Evolutionary conservation across 2,797 vertebrate species (phyloP).

Genomic region (Crocidura indochinensis): DNA sequence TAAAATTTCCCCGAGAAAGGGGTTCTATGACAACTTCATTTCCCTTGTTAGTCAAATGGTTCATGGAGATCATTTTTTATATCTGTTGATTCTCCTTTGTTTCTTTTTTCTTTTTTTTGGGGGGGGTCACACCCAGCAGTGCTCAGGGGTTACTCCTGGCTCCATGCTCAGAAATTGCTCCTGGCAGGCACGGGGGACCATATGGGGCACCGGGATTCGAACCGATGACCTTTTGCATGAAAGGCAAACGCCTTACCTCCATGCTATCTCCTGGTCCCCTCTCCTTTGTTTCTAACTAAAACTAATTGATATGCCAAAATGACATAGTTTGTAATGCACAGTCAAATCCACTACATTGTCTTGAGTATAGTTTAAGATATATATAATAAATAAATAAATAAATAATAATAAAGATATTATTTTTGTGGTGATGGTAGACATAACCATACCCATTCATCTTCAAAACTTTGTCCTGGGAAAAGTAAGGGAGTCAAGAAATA

Average conservation of each 20-base stretch:
- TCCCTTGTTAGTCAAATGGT: neutral
- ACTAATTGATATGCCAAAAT: neutral
- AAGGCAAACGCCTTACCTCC: no score
- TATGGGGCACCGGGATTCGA: no score
- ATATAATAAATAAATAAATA: no score
- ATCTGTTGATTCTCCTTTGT: neutral
- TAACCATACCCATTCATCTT: slow-evolving; percentile 4
- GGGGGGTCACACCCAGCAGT: no score
- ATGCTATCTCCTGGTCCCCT: no score
- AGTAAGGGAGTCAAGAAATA: slow-evolving; percentile 46
- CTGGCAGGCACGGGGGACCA: no score
- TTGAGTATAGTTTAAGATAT: neutral
- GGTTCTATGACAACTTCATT: neutral
- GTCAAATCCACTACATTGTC: neutral
- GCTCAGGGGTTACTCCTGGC: no score
- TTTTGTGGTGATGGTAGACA: neutral
- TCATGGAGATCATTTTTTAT: slow-evolving; percentile 15
- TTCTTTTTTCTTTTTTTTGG: no score
- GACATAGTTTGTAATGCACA: neutral
- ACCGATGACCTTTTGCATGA: no score
- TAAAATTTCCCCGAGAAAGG: neutral
- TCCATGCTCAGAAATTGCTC: no score
- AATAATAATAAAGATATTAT: neutral
- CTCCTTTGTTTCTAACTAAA: slow-evolving; percentile 23
- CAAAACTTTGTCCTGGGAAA: neutral